Base-by-base conservation (phyloP, 1,140 invertebrate genomes). In the Chrysopa pallens region DNA sequence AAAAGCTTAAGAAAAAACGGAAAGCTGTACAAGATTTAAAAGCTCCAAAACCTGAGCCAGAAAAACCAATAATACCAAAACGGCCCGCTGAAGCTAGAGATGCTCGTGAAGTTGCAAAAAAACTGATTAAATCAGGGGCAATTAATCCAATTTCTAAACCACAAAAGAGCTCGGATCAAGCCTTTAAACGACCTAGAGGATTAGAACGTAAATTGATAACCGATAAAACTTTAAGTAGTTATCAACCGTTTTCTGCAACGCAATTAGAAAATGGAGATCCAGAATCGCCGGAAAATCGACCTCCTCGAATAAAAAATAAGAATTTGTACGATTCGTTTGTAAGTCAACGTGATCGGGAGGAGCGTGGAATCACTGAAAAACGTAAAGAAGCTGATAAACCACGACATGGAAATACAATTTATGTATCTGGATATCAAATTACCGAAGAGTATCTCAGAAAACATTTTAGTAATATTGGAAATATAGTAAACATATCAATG, bases 1-100 rank as follows among this genome's bases (percentile, higher is more conserved):
- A 82, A 48, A 94, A 93, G 64, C 60, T 96, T 1, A 84, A 86
- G 57, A 86, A 90, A 67, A 95, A 95, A 78, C 92, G 92, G 77
- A 94, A 94, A 61, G 85, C 87, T 1, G 55, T 93, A 7, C 84
- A 90, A 66, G 84, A 82, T 12, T 63, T 91, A 33, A 92, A 89
- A 66, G 70, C 84, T 1, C 87, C 88, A 1, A 86, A 89, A 61
- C 82, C 79, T 43, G 88, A 93, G 62, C 78, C 80, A 8, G 87
- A 91, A 53, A 80, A 87, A 46, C 81, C 80, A 6, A 65, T 79
- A 40, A 59, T 76, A 11, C 73, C 76, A 1, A 89, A 88, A 61
- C 68, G 84, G 31, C 81, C 82, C 3, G 78, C 83, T 6, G 85
- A 90, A 63, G 86, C 86, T 0, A 75, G 88, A 44, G 89, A 95